phyloP scores from a whole-genome alignment of 1,140 invertebrate genomes.

The Xylocopa sonorina region DNA sequence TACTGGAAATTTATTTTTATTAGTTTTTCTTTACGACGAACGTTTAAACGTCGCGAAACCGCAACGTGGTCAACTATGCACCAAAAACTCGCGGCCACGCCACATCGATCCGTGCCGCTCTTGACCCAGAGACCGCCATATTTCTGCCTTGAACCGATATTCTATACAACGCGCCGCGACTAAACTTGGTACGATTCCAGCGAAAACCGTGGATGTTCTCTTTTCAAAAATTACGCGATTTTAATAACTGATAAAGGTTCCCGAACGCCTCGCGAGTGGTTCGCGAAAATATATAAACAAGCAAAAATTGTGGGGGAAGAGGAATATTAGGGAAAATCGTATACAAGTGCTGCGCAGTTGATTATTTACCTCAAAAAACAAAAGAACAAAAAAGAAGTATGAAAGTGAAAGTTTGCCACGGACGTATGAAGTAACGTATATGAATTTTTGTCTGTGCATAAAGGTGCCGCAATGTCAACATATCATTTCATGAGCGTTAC shows the following conservation, averaged over 20 bases:
- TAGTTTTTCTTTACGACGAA: no score
- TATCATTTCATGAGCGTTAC: not conserved
- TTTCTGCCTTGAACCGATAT: slow-evolving; percentile 32
- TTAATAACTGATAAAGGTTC: no score
- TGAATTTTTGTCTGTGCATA: slow-evolving; percentile 31
- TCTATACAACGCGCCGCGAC: not conserved
- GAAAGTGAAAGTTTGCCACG: slow-evolving; percentile 31
- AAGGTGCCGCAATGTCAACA: slow-evolving; percentile 4
- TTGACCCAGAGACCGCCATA: slow-evolving; percentile 46
- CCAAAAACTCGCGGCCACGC: slow-evolving; percentile 9
- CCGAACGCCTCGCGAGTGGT: not conserved
- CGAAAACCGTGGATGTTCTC: not conserved
- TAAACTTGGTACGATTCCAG: slow-evolving; percentile 32
- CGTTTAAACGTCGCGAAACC: not conserved
- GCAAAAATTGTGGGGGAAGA: no score
- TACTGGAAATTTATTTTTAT: not conserved
- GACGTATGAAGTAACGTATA: slow-evolving; percentile 44
- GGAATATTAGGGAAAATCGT: not conserved
- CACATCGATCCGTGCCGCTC: slow-evolving; percentile 26
- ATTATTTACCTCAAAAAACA: not conserved
- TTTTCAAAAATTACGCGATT: no score
- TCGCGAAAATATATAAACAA: not conserved
- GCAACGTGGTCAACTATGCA: slow-evolving; percentile 12
- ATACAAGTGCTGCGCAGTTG: not conserved
- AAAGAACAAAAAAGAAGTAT: not conserved